Evolutionary conservation across 2,113 vertebrate genomes (phyloP).

Genomic region (Chrysochloris asiatica): DNA sequence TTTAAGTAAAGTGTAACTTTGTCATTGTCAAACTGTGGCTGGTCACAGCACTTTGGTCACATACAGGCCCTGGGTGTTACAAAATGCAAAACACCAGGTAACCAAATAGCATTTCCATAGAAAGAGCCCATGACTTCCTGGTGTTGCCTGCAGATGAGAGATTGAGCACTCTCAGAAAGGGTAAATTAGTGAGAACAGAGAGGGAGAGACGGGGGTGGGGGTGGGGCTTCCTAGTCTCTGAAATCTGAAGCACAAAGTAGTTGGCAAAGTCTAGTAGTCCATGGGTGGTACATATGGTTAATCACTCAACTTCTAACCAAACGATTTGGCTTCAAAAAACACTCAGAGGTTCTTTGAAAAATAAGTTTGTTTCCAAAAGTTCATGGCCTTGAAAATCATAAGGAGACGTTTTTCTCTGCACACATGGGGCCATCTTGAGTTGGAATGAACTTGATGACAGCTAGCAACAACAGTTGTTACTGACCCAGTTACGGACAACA

Average conservation of each 20-base stretch:
- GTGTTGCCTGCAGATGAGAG: slow-evolving; percentile 17
- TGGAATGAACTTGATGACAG: background rate
- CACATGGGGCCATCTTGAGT: background rate
- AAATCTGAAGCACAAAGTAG: background rate
- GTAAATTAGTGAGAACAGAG: background rate
- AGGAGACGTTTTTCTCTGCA: background rate
- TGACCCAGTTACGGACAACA: background rate
- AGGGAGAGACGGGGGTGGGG: accelerated
- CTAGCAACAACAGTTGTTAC: background rate
- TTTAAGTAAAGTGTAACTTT: background rate
- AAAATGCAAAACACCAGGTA: slow-evolving; percentile 65
- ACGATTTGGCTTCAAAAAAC: background rate
- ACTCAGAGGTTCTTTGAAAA: too few relatives aligned
- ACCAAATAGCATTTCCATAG: slow-evolving; percentile 71
- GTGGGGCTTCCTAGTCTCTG: background rate
- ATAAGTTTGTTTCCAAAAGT: background rate
- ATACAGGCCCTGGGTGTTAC: slow-evolving; percentile 56
- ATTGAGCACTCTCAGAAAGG: background rate
- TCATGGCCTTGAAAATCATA: background rate
- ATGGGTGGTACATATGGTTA: background rate
- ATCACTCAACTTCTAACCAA: background rate
- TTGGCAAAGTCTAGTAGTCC: background rate
- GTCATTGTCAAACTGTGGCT: background rate
- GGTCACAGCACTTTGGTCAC: background rate
- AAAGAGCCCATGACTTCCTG: slow-evolving; percentile 45